These are phyloP conservation scores for Antheraea pernyi DNA, from an alignment of 1,140 invertebrate genomes.

Conservation along the genomic window DNA sequence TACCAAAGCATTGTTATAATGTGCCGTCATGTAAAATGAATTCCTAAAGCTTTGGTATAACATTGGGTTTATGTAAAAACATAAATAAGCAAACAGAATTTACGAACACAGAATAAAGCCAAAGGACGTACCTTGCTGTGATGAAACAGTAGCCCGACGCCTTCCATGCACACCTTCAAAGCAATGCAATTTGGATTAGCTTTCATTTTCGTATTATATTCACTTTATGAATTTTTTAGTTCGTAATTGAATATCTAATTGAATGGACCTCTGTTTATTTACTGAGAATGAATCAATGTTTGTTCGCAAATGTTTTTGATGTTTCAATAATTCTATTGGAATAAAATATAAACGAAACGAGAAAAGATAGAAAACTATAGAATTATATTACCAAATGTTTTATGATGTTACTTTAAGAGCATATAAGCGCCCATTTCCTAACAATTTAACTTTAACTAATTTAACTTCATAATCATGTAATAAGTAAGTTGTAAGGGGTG, in stretches of 20 bases:
- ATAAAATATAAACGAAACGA: too few species aligned
- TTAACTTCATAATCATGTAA: too few species aligned
- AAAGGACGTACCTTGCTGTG: slow-evolving; percentile 95
- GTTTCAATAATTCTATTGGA: too few species aligned
- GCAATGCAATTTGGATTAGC: slow-evolving; percentile 6
- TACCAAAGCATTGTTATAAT: slow-evolving; percentile 44
- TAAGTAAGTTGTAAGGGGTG: too few species aligned
- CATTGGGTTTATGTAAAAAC: slow-evolving; percentile 29
- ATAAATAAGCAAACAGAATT: slow-evolving; percentile 59
- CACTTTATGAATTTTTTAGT: not conserved
- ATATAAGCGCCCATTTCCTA: too few species aligned
- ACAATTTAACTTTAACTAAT: too few species aligned
- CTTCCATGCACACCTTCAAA: slow-evolving; percentile 95
- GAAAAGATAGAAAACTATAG: too few species aligned
- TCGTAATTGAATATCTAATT: not conserved
- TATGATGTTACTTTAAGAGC: too few species aligned
- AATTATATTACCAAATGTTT: too few species aligned
- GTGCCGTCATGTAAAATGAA: not conserved
- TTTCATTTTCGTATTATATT: not conserved
- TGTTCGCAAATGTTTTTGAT: not conserved
- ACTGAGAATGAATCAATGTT: not conserved
- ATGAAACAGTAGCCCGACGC: slow-evolving; percentile 98
- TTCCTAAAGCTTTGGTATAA: slow-evolving; percentile 45
- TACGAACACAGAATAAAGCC: slow-evolving; percentile 31
- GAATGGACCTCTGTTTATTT: not conserved